Evolutionary conservation across 2,797 vertebrate species (phyloP).

Genomic region (Hoplostethus atlanticus): DNA sequence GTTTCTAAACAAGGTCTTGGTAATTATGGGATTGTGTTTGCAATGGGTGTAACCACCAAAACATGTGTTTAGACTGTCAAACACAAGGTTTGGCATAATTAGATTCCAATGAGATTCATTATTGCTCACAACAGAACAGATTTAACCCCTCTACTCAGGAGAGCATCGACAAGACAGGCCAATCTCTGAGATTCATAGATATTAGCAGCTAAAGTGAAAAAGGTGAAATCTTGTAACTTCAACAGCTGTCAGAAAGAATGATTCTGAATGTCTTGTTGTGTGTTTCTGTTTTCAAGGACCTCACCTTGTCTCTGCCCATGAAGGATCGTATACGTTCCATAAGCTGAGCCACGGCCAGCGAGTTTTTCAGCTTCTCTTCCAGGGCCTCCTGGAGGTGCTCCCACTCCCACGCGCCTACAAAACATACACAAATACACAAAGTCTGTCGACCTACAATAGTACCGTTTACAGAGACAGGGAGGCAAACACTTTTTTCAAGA

Average conservation of each 20-base stretch:
- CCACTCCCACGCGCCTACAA: conserved; percentile 94
- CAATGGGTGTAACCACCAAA: conserved; percentile 26
- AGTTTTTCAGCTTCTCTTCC: conserved; percentile 92
- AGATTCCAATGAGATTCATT: neutral
- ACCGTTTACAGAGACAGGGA: conserved; percentile 43
- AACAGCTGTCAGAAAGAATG: neutral
- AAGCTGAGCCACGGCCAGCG: conserved; percentile 88
- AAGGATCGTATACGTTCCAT: conserved; percentile 93
- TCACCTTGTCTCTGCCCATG: conserved; percentile 85
- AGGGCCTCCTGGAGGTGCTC: conserved; percentile 92
- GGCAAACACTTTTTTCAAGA: conserved; percentile 23
- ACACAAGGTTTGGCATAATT: neutral
- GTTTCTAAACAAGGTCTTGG: conserved; percentile 39
- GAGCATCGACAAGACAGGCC: neutral
- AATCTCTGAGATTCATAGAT: neutral
- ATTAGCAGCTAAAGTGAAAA: neutral
- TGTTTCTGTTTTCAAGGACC: neutral
- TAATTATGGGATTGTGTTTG: conserved; percentile 49
- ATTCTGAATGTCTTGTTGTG: conserved; percentile 1
- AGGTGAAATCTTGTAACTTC: neutral
- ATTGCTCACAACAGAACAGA: neutral
- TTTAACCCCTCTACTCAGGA: conserved; percentile 42
- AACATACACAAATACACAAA: conserved; percentile 66
- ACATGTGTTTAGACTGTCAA: conserved; percentile 39
- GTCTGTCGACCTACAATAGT: conserved; percentile 41